These are phyloP conservation scores for Ctenopoma kingsleyae DNA, from an alignment of 2,797 vertebrate species.

Conservation along the genomic window DNA sequence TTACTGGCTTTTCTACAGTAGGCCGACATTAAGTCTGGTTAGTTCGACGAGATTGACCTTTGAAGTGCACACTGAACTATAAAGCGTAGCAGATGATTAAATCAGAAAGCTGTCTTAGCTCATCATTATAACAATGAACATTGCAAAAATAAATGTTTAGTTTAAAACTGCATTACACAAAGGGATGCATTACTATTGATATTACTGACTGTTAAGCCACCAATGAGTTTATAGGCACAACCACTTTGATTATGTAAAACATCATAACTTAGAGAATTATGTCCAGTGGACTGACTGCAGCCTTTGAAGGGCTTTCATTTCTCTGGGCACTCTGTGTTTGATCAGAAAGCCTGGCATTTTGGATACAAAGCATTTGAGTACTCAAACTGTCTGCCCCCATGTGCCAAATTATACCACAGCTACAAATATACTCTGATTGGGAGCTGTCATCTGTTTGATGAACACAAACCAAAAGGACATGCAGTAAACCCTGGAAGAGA, in stretches of 20 bases:
- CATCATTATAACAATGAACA: conserved; percentile 62
- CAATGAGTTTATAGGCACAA: conserved; percentile 20
- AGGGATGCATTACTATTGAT: conserved; percentile 45
- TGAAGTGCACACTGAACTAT: conserved; percentile 73
- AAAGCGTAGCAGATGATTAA: conserved; percentile 75
- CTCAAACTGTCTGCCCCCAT: conserved; percentile 17
- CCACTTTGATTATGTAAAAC: conserved; percentile 38
- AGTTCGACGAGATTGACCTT: conserved; percentile 74
- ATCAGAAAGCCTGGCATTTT: conserved; percentile 62
- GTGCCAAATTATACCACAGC: conserved; percentile 38
- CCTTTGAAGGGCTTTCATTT: conserved; percentile 63
- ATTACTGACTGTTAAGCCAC: conserved; percentile 54
- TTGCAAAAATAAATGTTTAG: conserved; percentile 45
- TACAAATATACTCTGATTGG: conserved; percentile 36
- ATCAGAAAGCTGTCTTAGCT: conserved; percentile 76
- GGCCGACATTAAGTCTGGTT: conserved; percentile 60
- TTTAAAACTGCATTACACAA: conserved; percentile 34
- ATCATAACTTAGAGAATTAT: not conserved
- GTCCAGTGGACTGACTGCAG: conserved; percentile 37
- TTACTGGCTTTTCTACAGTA: conserved; percentile 47
- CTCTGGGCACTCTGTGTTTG: conserved; percentile 60
- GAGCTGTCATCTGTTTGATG: conserved; percentile 29
- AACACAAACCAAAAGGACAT: conserved; percentile 35
- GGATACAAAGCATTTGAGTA: conserved; percentile 35
- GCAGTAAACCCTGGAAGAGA: conserved; percentile 9